Evolutionary conservation across 2,888 invertebrate genomes (phyloP), one percentile per base, ranked within the genome.

Genomic region (Lampropteryx suffumata): DNA sequence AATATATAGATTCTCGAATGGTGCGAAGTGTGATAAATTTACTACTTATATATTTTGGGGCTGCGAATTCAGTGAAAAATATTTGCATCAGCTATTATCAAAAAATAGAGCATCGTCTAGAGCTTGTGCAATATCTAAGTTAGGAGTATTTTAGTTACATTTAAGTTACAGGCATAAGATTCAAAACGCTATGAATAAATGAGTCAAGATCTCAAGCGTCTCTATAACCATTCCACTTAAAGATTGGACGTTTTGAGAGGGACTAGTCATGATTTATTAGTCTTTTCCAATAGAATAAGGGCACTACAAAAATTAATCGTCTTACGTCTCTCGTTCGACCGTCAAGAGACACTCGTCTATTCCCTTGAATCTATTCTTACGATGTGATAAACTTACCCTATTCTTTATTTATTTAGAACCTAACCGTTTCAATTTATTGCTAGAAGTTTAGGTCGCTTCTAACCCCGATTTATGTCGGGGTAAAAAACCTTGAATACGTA

Each of bases 341-440:
- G 26, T 46, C 26, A 32, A 37, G n/a, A 30, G 26, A 26, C 27
- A 42, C 33, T 41, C 6, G 1, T 41, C 9, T 1, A 13, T 11
- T 14, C 33, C 10, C 40, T 34, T 8, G 34, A 40, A 39, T 26
- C 1, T 34, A 14, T 39, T 44, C 40, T 50, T 45, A 50, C 45
- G 44, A 44, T 34, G 40, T 39, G 34, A 45, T 50, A 44, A 50
- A 51, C 36, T 42, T 21, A 41, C 36, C 35, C 21, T 40, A 35
- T 41, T 33, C 48, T 33, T 40, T 52, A 47, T 43, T 40, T 43
- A 47, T 52, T 48, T 39, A 42, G 21, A 45, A 40, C 41, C 37
- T 34, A 44, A 39, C 44, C 39, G 34, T 44, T 50, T 35, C 37
- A 33, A 46, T 39, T 33, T 46, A 46, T 39, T 28, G 37, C 21